A percentile compares a stretch with the other conserved stretches of the same genome.
These are phyloP conservation scores for Standfussiana lucernea DNA, from an alignment of 2,888 invertebrate genomes.

Conservation along the genomic window DNA sequence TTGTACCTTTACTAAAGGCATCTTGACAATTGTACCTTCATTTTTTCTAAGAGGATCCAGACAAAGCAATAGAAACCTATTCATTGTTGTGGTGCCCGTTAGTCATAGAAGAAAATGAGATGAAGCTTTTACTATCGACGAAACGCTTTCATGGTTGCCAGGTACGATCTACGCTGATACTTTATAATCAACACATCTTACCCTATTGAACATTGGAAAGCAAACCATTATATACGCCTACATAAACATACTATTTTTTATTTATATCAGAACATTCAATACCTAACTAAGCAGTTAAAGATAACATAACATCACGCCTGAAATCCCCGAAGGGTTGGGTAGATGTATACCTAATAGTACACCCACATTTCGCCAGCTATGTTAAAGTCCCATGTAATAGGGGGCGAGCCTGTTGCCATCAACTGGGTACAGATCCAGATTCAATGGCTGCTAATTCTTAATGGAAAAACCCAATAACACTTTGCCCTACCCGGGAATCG, in stretches of 20 bases:
- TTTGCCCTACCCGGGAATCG: background rate
- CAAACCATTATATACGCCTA: background rate
- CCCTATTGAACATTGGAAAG: background rate
- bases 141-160: background rate
- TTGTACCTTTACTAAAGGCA: background rate
- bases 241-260: constrained; percentile 5
- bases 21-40: no score
- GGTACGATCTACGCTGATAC: background rate
- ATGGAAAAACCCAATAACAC: background rate
- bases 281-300: background rate
- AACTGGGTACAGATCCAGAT: background rate
- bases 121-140: background rate
- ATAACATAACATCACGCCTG: background rate
- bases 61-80: background rate
- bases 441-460: background rate
- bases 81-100: background rate
- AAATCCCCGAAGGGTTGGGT: background rate
- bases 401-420: background rate
- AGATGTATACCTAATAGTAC: background rate
- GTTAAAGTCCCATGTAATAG: background rate
- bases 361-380: background rate
- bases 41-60: no score
- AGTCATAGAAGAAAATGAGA: background rate
- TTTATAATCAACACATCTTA: background rate
- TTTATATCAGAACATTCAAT: background rate